phyloP scores from a whole-genome alignment of 2,113 vertebrate species.

The Neotoma lepida region DNA sequence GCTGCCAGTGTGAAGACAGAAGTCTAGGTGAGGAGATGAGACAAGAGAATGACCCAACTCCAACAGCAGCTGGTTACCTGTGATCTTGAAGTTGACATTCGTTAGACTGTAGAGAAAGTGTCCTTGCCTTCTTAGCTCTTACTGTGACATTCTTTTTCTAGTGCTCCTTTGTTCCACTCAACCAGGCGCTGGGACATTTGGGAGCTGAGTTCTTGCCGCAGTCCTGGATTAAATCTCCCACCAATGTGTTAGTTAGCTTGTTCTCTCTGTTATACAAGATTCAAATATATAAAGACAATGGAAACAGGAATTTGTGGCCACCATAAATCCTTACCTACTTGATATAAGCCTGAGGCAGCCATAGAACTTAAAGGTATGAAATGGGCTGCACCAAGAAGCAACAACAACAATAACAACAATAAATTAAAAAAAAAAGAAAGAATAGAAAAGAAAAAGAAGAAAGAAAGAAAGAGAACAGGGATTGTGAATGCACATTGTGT shows the following conservation, averaged over 20 bases:
- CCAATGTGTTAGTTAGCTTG: neutral
- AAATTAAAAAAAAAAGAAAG: neutral
- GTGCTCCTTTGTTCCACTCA: neutral
- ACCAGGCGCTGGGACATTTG: neutral
- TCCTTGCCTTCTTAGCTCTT: neutral
- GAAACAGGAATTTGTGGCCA: conserved; percentile 18
- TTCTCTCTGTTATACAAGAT: conserved; percentile 30
- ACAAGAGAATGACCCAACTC: neutral
- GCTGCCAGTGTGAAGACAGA: neutral
- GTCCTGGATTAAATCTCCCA: conserved; percentile 27
- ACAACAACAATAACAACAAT: neutral
- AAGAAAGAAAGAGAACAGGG: neutral
- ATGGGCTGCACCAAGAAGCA: neutral
- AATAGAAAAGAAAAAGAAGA: neutral
- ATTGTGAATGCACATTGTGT: neutral
- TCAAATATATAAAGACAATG: conserved; percentile 54
- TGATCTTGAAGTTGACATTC: conserved; percentile 18
- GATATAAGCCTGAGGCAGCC: neutral
- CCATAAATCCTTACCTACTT: conserved; percentile 31
- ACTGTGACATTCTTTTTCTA: neutral
- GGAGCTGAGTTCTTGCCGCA: neutral
- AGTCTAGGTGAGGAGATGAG: neutral
- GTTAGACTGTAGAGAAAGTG: neutral
- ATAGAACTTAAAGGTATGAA: conserved; percentile 36
- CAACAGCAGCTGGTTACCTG: too few relatives aligned